Conservation (phyloP, 2,797 vertebrate species). For the Lepilemur ruficaudatus region DNA sequence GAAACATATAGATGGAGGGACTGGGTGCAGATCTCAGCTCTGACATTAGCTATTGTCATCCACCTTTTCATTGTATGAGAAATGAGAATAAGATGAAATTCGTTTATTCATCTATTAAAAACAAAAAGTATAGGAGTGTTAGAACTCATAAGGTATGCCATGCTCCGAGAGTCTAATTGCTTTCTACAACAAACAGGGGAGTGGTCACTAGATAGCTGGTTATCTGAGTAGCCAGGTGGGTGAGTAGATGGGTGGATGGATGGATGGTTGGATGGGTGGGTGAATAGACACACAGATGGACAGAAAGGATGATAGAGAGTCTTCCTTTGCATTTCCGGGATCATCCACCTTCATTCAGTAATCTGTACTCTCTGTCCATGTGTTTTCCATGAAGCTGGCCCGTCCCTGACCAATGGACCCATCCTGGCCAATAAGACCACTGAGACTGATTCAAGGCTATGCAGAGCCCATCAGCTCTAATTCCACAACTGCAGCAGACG, state of each 20-base stretch:
- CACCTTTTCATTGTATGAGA: conserved; percentile 54
- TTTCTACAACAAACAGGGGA: background rate
- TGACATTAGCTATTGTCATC: background rate
- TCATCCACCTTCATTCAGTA: background rate
- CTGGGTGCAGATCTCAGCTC: background rate
- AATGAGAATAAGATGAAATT: conserved; percentile 11
- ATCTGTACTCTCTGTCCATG: background rate
- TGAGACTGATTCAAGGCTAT: background rate
- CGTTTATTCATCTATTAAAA: background rate
- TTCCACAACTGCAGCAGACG: background rate
- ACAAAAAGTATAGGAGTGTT: background rate
- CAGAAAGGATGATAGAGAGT: background rate
- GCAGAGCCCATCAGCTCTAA: background rate
- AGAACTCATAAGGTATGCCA: background rate
- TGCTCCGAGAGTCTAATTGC: background rate
- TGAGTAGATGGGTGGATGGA: background rate
- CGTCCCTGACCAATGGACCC: background rate
- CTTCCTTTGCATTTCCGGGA: background rate
- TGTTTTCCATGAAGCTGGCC: background rate
- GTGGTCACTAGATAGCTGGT: background rate
- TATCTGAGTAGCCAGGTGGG: background rate
- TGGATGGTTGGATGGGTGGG: background rate
- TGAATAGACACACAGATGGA: too few relatives aligned
- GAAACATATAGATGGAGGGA: background rate
- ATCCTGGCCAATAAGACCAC: background rate